Evolutionary conservation across 2,888 invertebrate species (phyloP), one percentile per base, ranked within the genome.

Genomic region (Drosophila gaucha): DNA sequence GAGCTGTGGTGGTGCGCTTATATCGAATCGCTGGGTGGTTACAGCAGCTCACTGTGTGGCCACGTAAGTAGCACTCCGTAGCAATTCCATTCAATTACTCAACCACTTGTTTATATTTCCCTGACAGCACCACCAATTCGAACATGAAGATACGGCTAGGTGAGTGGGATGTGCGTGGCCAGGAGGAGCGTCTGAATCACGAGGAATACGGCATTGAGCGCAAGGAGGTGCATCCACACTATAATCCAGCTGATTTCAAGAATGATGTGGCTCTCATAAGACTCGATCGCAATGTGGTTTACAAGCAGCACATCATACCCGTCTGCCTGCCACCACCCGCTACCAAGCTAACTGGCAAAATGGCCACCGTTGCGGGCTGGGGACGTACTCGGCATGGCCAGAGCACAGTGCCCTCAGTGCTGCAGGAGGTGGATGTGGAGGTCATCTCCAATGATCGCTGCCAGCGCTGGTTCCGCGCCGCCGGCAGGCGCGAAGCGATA

Each of bases 301-400:
- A 96, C 90, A 97, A 97, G 85, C 97, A 98, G 83, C 98, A 98
- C 91, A 98, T 98, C 70, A 93, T 98, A 43, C 98, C 98, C 1
- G 97, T 98, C 6, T 98, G 98, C 90, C 92, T 98, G 36, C 98
- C 98, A 16, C 95, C 94, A 60, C 94, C 94, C 78, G 94, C 94
- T 89, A 93, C 96, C 69, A 97, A 97, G 90, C 91, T 97, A 18
- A 94, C 96, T 0, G 97, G 98, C 1, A 96, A 96, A 89, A 96
- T 96, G 92, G 98, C 97, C 39, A 97, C 97, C 0, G 98, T 98
- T 0, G 97, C 96, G 0, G 98, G 98, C 1, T 98, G 98, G 98
- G 98, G 98, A 0, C 92, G 98, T 22, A 97, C 97, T 1, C 93
- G 97, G 43, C 97, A 97, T 86, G 97, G 97, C 30, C 95, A 96